Percentiles rank a stretch among this genome's conserved stretches.
Conservation (phyloP, 2,113 vertebrate species). For the Percina caprodes region DNA sequence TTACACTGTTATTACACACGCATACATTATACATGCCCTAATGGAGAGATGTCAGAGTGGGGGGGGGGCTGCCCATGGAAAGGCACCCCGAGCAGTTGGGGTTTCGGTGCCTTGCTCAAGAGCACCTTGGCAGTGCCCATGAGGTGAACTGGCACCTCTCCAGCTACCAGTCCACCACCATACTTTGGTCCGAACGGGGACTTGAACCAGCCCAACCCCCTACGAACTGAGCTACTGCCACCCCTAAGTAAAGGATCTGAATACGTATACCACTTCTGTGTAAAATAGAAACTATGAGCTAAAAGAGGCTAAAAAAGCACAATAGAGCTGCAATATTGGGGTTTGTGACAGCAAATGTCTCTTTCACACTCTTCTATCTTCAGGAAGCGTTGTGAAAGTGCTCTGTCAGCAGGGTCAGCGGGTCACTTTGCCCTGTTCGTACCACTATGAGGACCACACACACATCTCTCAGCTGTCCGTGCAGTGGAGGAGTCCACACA, state of each 20-base stretch:
- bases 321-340: not conserved
- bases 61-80: too few species aligned
- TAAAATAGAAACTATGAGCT: not conserved
- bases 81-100: too few species aligned
- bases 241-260: not conserved
- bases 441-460: conserved; percentile 70
- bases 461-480: conserved; percentile 77
- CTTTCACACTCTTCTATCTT: not conserved
- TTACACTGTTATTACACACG: too few species aligned
- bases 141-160: too few species aligned
- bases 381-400: conserved; percentile 69
- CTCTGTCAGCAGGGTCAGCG: conserved; percentile 40
- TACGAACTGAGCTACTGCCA: too few species aligned
- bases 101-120: too few species aligned
- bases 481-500: conserved; percentile 80
- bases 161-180: too few species aligned
- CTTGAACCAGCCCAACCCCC: too few species aligned
- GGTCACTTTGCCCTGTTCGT: conserved; percentile 69
- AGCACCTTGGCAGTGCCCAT: too few species aligned
- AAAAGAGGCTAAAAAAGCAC: not conserved
- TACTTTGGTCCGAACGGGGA: too few species aligned
- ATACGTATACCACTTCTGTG: not conserved
- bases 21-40: too few species aligned
- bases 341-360: not conserved
- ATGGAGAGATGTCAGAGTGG: too few species aligned